These are phyloP conservation scores for Cydia pomonella DNA, from an alignment of 1,140 invertebrate species.

Conservation along the genomic window DNA sequence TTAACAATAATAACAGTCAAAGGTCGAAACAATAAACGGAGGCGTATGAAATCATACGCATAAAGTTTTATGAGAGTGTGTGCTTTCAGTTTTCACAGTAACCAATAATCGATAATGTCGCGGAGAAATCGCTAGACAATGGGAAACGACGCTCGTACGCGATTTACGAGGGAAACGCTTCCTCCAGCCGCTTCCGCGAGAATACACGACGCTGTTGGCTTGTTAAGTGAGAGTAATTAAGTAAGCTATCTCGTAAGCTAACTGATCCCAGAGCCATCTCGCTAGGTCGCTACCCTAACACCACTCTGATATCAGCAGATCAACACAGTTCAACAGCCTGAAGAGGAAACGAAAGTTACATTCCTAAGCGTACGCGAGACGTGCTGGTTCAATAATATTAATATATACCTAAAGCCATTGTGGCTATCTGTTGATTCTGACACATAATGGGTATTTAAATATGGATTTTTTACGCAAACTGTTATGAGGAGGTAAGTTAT, in stretches of 20 bases:
- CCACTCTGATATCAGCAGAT: background rate
- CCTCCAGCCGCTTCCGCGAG: background rate
- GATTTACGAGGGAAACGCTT: conserved; percentile 13
- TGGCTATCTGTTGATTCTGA: background rate
- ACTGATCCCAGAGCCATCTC: background rate
- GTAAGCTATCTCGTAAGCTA: background rate
- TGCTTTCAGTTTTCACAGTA: background rate
- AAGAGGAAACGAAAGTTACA: background rate
- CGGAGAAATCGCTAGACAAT: conserved; percentile 6
- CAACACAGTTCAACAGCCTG: background rate
- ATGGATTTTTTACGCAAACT: background rate
- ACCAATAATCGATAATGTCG: conserved; percentile 6
- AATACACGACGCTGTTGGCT: background rate
- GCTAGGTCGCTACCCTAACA: background rate
- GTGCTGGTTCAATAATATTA: background rate
- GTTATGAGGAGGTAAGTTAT: background rate
- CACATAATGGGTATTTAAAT: conserved; percentile 1
- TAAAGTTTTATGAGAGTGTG: background rate
- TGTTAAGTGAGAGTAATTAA: background rate
- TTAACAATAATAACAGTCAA: background rate
- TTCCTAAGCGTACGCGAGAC: background rate
- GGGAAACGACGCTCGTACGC: background rate
- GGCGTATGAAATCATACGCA: conserved; percentile 9
- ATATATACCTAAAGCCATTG: no score
- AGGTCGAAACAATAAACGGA: conserved; percentile 2